Conservation (phyloP, 2,888 invertebrate genomes). For the Drymonia ruficornis region DNA sequence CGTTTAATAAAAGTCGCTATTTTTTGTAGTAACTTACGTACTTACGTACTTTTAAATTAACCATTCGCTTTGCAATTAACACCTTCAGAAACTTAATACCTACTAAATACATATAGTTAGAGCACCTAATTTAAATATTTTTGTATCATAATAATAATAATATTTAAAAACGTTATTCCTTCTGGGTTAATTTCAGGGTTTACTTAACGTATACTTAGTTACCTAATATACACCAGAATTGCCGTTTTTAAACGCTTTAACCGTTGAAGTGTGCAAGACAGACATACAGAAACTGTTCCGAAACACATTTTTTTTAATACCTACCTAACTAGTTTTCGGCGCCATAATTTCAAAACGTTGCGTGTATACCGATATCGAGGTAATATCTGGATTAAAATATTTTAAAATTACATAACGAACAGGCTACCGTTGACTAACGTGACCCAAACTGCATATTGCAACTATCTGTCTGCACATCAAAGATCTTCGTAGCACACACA, state of each 20-base stretch:
- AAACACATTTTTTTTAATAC: too few relatives aligned
- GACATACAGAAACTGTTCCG: too few relatives aligned
- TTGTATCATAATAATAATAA: neutral
- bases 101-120: neutral
- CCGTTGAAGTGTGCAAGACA: too few relatives aligned
- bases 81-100: neutral
- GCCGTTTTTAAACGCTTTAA: too few relatives aligned
- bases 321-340: neutral
- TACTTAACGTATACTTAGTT: too few relatives aligned
- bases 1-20: neutral
- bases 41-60: neutral
- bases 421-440: constrained; percentile 31
- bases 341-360: constrained; percentile 19
- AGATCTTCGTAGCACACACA: constrained; percentile 21
- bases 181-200: too few relatives aligned
- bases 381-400: constrained; percentile 33
- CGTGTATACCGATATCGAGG: constrained; percentile 20
- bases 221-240: too few relatives aligned
- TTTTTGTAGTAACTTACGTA: neutral
- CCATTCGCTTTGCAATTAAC: neutral
- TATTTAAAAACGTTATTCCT: neutral
- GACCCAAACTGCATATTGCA: constrained; percentile 44
- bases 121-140: neutral
- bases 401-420: constrained; percentile 44
- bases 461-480: constrained; percentile 35